Evolutionary conservation across 64 coral and sea anemone species (phyloP), one percentile per base, ranked within the genome.

Genomic region (Acropora yongei): DNA sequence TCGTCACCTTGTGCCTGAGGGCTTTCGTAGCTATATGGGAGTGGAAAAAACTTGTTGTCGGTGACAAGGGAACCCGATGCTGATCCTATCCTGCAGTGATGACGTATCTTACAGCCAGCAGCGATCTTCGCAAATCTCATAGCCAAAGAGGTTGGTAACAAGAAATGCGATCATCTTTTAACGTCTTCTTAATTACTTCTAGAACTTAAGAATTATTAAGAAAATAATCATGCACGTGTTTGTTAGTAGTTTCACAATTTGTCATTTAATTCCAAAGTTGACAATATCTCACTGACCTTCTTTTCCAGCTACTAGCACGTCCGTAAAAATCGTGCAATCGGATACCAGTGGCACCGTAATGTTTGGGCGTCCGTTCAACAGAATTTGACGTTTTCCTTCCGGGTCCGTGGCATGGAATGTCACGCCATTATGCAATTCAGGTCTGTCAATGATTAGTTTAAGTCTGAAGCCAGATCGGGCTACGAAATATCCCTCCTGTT

Each of bases 401-500:
- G 81, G 81, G 44, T 84, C 81, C 18, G 43, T 16, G 16, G 82
- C 82, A 48, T 20, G 1, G 82, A 84, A 84, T n/a, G 45, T 84
- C 8, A 84, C 82, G 5, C 71, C 16, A 71, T 65, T 84, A 49
- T 84, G 82, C 8, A 84, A 43, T 8, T 84, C 81, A 6, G 81
- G 81, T 47, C 81, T 30, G 5, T 68, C 81, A n/a, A 47, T 84
- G 2, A 84, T 14, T 6, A 84, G 81, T 19, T 84, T 68, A 30
- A 84, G 81, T 18, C 68, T 84, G 61, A 84, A 84, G 5, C 17
- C 81, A 84, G 58, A 47, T 68, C 91, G 81, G 45, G 44, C 68
- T 40, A 92, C 92, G 14, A 88, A 74, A 79, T 94, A 94, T n/a
- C 95, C 95, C 14, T 92, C 82, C 6, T 89, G 95, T 43, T 91